Evolutionary conservation across 2,797 vertebrate species (phyloP), one percentile per base, ranked within the genome.

Genomic region (Erethizon dorsatum): DNA sequence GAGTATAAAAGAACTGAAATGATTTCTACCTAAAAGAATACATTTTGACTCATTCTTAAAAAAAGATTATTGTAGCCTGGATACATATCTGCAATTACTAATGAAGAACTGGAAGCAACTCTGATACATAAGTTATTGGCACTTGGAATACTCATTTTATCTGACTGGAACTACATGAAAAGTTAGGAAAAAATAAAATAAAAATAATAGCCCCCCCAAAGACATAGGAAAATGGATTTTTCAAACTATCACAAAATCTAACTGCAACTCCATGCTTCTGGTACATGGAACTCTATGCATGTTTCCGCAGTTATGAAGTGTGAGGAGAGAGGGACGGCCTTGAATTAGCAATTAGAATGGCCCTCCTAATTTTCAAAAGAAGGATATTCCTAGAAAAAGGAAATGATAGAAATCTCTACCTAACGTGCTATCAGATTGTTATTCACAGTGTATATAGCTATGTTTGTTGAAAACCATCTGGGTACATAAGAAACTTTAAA

Each of bases 281-380:
- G 15, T 12, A 7, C 33, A 57, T 67, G 4, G 0, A 26, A 57
- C 15, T 37, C 52, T 11, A 5, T 6, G 0, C 3, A 12, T 1
- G 41, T 1, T 71, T 78, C 56, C 61, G 9, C 10, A 56, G 14
- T 41, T 22, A 8, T 9, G 5, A 90, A 24, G 10, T 17, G 7
- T 5, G 15, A 28, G 1, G 3, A 54, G 54, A 50, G 45, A 13
- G 0, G 20, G 26, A 50, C 15, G 6, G 2, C 73, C 56, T 83
- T 28, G 31, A 61, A 8, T 31, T 18, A 41, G 1, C 28, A 47
- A 3, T 37, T n/a, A 61, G 31, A 86, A 52, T n/a, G 33, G 0
- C 41, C 5, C 33, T 90, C 28, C 26, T 71, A 31, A 33, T 71
- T 63, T 84, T 73, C 65, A 91, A 24, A 56, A 90, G 11, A 45